Evolutionary conservation across 2,113 vertebrate species (phyloP).

Genomic region (Amphilophus citrinellus): DNA sequence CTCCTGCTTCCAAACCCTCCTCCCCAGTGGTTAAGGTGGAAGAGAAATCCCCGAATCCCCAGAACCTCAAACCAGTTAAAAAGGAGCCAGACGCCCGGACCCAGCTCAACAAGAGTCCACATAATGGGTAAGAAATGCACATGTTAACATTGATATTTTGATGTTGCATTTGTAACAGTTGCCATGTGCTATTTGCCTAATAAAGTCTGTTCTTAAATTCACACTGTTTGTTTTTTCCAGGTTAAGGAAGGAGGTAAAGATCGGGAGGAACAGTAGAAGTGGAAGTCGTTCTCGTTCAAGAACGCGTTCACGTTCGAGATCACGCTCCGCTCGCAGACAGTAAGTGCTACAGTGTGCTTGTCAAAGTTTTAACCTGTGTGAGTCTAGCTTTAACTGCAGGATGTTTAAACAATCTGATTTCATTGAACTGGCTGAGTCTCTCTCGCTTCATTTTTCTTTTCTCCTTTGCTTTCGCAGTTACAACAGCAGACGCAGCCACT

Average conservation of each 20-base stretch:
- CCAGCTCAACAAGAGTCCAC: conserved; percentile 93
- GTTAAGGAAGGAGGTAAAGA: conserved; percentile 93
- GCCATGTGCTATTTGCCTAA: not conserved
- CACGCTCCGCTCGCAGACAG: conserved; percentile 92
- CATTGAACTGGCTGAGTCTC: not conserved
- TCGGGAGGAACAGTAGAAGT: conserved; percentile 92
- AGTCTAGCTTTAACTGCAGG: not conserved
- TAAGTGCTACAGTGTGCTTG: conserved; percentile 73
- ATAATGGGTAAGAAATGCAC: conserved; percentile 88
- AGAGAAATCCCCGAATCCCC: conserved; percentile 89
- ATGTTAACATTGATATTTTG: not conserved
- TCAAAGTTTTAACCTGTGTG: not conserved
- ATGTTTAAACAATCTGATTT: not conserved
- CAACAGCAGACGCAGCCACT: conserved; percentile 94
- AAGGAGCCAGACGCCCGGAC: conserved; percentile 92
- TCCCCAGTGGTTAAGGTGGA: conserved; percentile 92
- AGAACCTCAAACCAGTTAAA: conserved; percentile 87
- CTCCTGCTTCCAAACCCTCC: conserved; percentile 94
- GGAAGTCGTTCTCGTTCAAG: conserved; percentile 88
- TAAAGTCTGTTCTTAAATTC: not conserved
- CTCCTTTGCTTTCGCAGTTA: conserved; percentile 82
- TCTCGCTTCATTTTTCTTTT: not conserved
- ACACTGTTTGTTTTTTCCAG: conserved; percentile 66
- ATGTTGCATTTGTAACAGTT: not conserved
- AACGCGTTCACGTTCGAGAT: conserved; percentile 91